Base-by-base conservation (phyloP, 2,113 vertebrate genomes). In the Bettongia penicillata region DNA sequence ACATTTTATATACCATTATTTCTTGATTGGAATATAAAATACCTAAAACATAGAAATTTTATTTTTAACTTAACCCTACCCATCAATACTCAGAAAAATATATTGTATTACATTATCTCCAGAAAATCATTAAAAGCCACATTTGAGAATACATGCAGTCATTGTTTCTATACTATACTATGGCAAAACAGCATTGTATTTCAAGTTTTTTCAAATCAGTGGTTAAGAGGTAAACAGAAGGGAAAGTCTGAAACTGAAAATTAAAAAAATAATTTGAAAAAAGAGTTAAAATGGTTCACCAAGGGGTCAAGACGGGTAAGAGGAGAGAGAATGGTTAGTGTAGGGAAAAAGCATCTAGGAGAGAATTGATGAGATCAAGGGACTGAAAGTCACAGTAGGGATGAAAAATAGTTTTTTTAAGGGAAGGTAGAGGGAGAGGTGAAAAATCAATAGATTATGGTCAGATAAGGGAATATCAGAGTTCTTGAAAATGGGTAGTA, bases 1-100 rank as follows among this genome's bases (percentile, higher is more conserved):
- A 93, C 91, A 48, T 1, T 3, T 93, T 95, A 16, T 0, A 49
- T 55, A 93, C 90, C 31, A 28, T 92, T 26, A 43, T 0, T 68
- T 77, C 37, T 16, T 91, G 50, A 89, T 92, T 92, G 57, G 92
- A 89, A 90, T 68, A 51, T 0, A 91, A 12, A 12, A 49, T 37
- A 92, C 91, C 37, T 89, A 90, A 43, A 84, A 90, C 11, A 50
- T 53, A 51, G 14, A 68, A 50, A 22, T 89, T 94, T 94, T 47
- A 51, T 91, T 95, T 95, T 91, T 43, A 84, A 84, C 43, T 84
- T 84, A 84, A 43, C 2, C 94, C n/a, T 93, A 28, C 57, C 89
- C 94, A 4, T 93, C 93, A 91, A 25, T 47, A 51, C 89, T 26
- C 19, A 53, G 2, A 94, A 55, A 57, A 94, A 2, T 68, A 24